Evolutionary conservation across 2,888 invertebrate species (phyloP).

Genomic region (Thera obeliscata): DNA sequence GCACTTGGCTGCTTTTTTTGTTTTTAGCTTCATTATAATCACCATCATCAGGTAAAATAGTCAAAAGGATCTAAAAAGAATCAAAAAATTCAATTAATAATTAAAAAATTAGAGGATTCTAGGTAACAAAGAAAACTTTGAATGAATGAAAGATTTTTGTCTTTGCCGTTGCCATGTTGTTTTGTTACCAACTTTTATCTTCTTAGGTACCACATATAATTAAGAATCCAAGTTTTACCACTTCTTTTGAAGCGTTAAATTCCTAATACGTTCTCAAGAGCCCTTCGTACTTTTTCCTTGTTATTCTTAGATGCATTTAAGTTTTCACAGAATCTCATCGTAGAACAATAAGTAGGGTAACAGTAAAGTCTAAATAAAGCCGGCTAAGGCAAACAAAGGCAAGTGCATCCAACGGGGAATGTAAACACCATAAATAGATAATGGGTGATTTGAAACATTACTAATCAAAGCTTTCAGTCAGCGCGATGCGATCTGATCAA

Average conservation of each 20-base stretch:
- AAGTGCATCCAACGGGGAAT: conserved; percentile 27
- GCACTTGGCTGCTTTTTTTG: too few relatives aligned
- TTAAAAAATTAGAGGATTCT: too few relatives aligned
- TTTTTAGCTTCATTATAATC: too few relatives aligned
- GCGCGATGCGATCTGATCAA: conserved; percentile 38
- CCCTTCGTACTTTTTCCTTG: background rate
- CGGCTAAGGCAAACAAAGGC: conserved; percentile 18
- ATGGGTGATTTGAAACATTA: conserved; percentile 30
- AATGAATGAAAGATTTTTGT: too few relatives aligned
- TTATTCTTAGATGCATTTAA: background rate
- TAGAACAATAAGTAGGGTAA: background rate
- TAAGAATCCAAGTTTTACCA: too few relatives aligned
- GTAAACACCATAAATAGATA: conserved; percentile 36
- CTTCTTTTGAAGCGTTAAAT: background rate
- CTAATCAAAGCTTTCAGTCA: conserved; percentile 32
- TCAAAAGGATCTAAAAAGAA: too few relatives aligned
- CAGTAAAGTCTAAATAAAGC: conserved; percentile 10
- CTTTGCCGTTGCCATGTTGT: too few relatives aligned
- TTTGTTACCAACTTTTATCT: too few relatives aligned
- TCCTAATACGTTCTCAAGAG: background rate
- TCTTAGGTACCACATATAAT: too few relatives aligned
- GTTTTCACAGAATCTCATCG: background rate
- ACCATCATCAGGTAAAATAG: too few relatives aligned
- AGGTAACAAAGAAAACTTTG: too few relatives aligned
- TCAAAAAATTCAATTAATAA: too few relatives aligned